These are phyloP conservation scores for Calephelis nemesis DNA, from an alignment of 1,140 invertebrate genomes.

Conservation along the genomic window DNA sequence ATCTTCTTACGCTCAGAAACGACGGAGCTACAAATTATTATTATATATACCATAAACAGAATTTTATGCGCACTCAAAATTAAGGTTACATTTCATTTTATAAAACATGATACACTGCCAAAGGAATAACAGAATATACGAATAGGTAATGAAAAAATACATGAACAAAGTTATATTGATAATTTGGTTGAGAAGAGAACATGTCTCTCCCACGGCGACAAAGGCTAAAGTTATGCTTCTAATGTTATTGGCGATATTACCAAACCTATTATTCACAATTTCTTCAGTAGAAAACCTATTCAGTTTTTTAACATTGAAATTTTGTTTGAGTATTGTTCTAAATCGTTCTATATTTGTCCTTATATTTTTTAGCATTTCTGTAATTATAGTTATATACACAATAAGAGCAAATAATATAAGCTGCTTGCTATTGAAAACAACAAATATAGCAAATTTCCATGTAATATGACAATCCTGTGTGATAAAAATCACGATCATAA, in stretches of 20 bases:
- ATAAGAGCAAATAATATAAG: background rate
- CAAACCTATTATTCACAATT: background rate
- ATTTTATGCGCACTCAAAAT: background rate
- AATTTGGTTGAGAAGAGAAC: background rate
- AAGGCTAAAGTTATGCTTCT: background rate
- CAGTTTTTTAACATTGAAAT: no score
- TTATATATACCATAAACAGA: background rate
- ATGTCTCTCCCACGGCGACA: background rate
- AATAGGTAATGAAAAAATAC: background rate
- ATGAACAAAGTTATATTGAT: background rate
- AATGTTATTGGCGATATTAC: background rate
- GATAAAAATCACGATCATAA: background rate
- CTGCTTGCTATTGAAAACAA: background rate
- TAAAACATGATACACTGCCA: background rate
- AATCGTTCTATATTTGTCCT: background rate
- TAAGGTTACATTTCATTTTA: background rate
- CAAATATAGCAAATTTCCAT: background rate
- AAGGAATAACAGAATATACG: background rate
- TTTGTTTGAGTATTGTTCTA: background rate
- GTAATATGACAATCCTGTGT: background rate
- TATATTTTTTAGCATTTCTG: background rate
- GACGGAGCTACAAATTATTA: no score
- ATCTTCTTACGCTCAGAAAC: no score
- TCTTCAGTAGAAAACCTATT: background rate
- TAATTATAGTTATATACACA: background rate